These are phyloP conservation scores for Siphamia tubifer DNA, from an alignment of 2,113 vertebrate genomes.

Conservation along the genomic window DNA sequence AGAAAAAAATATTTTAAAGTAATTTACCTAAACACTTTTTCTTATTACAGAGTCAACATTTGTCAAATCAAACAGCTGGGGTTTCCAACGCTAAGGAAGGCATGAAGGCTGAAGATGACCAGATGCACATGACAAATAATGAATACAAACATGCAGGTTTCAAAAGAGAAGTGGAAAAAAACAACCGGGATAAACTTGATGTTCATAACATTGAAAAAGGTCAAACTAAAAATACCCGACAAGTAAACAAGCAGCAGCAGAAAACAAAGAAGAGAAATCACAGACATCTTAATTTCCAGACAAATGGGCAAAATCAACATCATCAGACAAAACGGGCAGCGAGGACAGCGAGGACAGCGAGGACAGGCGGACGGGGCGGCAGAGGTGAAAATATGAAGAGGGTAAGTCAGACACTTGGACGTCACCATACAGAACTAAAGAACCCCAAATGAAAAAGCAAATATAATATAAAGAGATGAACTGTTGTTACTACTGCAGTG, in stretches of 20 bases:
- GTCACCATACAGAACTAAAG: not conserved
- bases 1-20: not conserved
- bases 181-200: slow-evolving; percentile 72
- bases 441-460: too few relatives aligned
- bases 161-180: slow-evolving; percentile 76
- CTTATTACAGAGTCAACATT: not conserved
- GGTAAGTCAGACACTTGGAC: slow-evolving; percentile 2
- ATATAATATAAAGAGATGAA: too few relatives aligned
- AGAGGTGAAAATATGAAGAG: not conserved
- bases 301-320: not conserved
- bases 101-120: not conserved
- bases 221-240: not conserved
- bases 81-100: not conserved
- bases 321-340: not conserved
- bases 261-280: not conserved
- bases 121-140: not conserved
- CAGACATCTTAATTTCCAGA: not conserved
- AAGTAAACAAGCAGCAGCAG: not conserved
- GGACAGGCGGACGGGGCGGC: not conserved
- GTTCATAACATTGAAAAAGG: slow-evolving; percentile 48
- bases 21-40: not conserved
- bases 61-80: not conserved
- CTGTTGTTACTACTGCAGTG: too few relatives aligned
- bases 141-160: slow-evolving; percentile 42
- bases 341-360: not conserved